A percentile compares a stretch with the other conserved stretches of the same genome.
Evolutionary conservation across 2,113 vertebrate species (phyloP).

Genomic region (Nerophis ophidion): DNA sequence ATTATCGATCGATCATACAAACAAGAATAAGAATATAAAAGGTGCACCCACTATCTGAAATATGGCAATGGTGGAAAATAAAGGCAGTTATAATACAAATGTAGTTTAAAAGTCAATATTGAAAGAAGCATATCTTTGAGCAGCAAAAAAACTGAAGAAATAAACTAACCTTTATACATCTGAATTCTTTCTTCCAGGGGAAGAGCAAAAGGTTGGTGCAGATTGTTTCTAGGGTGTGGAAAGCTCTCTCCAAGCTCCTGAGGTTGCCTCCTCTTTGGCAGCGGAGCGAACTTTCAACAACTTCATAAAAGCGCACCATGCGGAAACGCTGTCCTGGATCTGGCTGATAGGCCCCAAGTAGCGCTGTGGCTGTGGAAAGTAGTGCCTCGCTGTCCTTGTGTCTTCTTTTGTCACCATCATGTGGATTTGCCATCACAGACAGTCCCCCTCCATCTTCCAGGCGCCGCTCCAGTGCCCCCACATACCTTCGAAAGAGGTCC

Average conservation of each 20-base stretch:
- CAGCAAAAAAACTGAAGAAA: not conserved
- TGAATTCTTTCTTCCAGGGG: conserved; percentile 99
- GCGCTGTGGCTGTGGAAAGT: conserved; percentile 84
- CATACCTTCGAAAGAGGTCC: conserved; percentile 94
- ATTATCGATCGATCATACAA: too few relatives aligned
- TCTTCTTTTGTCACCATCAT: conserved; percentile 68
- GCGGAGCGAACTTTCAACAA: conserved; percentile 84
- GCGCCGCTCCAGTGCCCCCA: conserved; percentile 85
- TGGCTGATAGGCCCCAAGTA: conserved; percentile 87
- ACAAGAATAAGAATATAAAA: too few relatives aligned
- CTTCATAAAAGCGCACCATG: conserved; percentile 89
- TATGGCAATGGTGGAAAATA: too few relatives aligned
- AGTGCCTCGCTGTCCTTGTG: conserved; percentile 75
- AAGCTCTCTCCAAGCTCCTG: conserved; percentile 80
- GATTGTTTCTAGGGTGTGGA: conserved; percentile 84
- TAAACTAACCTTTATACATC: conserved; percentile 86
- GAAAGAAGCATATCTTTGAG: not conserved
- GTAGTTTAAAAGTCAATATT: not conserved
- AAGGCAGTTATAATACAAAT: too few relatives aligned
- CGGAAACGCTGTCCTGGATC: conserved; percentile 90
- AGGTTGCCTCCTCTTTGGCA: conserved; percentile 82
- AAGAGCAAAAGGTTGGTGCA: conserved; percentile 93
- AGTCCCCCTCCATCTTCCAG: conserved; percentile 72
- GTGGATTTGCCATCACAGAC: conserved; percentile 44
- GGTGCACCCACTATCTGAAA: too few relatives aligned